These are phyloP conservation scores for Paradoxurus hermaphroditus DNA, from an alignment of 2,113 vertebrate genomes.

Conservation along the genomic window DNA sequence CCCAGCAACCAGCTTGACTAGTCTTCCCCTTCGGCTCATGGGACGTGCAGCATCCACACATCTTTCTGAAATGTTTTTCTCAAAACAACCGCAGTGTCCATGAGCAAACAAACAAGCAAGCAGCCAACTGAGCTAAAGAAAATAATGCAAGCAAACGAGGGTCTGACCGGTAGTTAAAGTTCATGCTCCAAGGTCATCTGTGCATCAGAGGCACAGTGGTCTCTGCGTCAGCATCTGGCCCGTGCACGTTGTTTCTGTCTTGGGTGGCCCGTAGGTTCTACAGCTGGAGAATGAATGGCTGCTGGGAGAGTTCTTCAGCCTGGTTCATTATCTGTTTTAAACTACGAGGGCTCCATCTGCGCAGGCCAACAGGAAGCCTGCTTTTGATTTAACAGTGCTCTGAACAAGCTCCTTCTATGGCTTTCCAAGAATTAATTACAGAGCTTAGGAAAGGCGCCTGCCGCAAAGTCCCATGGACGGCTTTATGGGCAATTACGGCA, in stretches of 20 bases:
- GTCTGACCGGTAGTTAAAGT: background rate
- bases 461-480: slow-evolving; percentile 19
- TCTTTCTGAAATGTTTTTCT: slow-evolving; percentile 8
- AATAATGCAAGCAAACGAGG: background rate
- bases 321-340: slow-evolving; percentile 55
- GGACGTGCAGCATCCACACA: background rate
- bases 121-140: background rate
- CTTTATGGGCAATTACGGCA: slow-evolving; percentile 53
- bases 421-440: slow-evolving; percentile 73
- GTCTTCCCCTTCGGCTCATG: background rate
- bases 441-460: slow-evolving; percentile 61
- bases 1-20: background rate
- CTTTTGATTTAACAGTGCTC: slow-evolving; percentile 61
- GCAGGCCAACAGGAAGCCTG: slow-evolving; percentile 61
- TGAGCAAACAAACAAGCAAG: background rate
- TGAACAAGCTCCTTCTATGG: slow-evolving; percentile 50
- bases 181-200: background rate
- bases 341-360: slow-evolving; percentile 23
- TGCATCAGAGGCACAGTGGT: rapidly evolving
- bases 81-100: background rate
- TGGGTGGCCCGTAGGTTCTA: background rate
- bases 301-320: slow-evolving; percentile 3
- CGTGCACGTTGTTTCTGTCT: rapidly evolving
- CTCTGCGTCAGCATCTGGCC: background rate
- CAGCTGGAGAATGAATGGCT: background rate